Base-by-base conservation (phyloP, 2,113 vertebrate genomes). In the Sporophila hypoxantha region DNA sequence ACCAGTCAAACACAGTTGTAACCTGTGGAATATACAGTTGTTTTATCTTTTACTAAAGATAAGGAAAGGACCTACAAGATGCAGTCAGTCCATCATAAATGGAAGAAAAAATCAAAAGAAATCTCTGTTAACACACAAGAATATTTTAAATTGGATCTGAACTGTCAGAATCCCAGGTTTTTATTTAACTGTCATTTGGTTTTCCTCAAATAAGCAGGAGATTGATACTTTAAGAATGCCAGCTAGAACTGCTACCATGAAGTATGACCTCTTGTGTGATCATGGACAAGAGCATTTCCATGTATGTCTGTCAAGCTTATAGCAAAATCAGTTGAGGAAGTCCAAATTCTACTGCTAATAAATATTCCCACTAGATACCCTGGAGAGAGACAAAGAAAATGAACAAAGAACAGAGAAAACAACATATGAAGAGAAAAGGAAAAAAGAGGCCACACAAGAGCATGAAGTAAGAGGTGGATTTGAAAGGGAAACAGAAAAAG, bases 11-110 rank as follows among this genome's bases (percentile, higher is more conserved):
- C 3, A 52, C 56, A 62, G 6, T 34, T 66, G 6, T 16, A 71
- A 50, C 12, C n/a, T 74, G 29, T 0, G 0, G 23, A 69, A 67
- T 49, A 70, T 26, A 18, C 10, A 47, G 5, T 5, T 21, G 19
- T 44, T 89, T 77, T 34, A 14, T 36, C 10, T 20, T 77, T 64
- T 60, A 47, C 5, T 75, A 70, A 64, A 74, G n/a, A n/a, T 14
- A 55, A 59, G 8, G 8, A 56, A 57, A 75, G 3, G 5, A 7
- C 23, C 8, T 70, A 47, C 12, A 52, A 64, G 7, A 25, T 53
- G 8, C 6, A 74, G n/a, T 11, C 16, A 78, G 37, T 46, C 8
- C 26, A 60, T 9, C 10, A 30, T 23, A 71, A 88, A 71, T 10
- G 20, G 15, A 62, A 73, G 13, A 62, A 5, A 88, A 78, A 47